Conservation (phyloP, 2,113 vertebrate genomes). For the Gavia stellata region DNA sequence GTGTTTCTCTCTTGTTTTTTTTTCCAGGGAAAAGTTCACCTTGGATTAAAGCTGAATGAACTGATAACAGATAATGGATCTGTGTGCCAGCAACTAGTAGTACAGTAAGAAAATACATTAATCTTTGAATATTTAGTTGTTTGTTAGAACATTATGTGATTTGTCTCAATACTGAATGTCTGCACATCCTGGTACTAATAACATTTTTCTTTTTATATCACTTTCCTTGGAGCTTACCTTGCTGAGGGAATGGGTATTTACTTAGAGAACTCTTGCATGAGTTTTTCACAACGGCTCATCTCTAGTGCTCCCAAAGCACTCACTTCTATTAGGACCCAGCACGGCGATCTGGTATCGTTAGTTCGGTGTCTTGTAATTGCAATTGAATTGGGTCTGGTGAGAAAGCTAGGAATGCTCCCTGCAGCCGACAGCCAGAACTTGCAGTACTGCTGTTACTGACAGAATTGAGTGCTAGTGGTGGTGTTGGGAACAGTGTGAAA, state of each 20-base stretch:
- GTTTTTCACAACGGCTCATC: neutral
- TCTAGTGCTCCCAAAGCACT: neutral
- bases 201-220: neutral
- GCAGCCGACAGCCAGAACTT: neutral
- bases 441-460: neutral
- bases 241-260: neutral
- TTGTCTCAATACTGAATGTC: neutral
- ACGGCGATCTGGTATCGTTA: neutral
- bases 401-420: neutral
- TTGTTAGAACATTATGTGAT: neutral
- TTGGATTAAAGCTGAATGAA: constrained; percentile 95
- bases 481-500: neutral
- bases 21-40: constrained; percentile 93
- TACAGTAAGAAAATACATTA: constrained; percentile 80
- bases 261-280: neutral
- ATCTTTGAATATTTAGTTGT: neutral
- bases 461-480: neutral
- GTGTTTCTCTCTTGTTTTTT: constrained; percentile 22
- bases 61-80: constrained; percentile 95
- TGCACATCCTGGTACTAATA: neutral
- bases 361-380: neutral
- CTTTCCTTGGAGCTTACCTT: neutral
- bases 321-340: neutral
- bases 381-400: neutral
- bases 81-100: constrained; percentile 88